Conservation (phyloP, 2,888 invertebrate genomes). For the Andrena praecox region DNA sequence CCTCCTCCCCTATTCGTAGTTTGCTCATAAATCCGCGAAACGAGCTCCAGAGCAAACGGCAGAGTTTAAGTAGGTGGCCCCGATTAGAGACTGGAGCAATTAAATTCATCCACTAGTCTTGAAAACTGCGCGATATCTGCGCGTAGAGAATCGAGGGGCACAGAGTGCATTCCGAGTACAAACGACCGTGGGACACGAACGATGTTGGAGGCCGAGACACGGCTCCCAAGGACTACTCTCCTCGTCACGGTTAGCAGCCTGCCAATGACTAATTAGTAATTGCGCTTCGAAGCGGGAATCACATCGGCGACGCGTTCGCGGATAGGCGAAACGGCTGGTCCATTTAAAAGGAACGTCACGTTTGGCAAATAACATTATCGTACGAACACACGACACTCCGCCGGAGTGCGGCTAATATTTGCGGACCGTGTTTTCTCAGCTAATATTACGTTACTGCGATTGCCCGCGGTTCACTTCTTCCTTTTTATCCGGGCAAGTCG, state of each 20-base stretch:
- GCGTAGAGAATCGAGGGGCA: too few species aligned
- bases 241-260: constrained; percentile 40
- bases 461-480: neutral
- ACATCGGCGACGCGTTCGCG: constrained; percentile 9
- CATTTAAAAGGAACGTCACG: constrained; percentile 28
- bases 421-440: constrained; percentile 1
- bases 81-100: too few species aligned
- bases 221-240: constrained; percentile 8
- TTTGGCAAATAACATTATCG: constrained; percentile 23
- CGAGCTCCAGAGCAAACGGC: too few species aligned
- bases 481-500: neutral
- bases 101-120: too few species aligned
- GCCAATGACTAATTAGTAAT: constrained; percentile 49
- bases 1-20: too few species aligned
- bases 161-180: too few species aligned
- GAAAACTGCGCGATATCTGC: too few species aligned
- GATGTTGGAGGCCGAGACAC: neutral
- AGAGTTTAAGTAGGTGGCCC: too few species aligned
- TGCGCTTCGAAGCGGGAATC: constrained; percentile 24
- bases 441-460: constrained; percentile 20
- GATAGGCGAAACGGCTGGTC: constrained; percentile 16
- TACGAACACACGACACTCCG: neutral
- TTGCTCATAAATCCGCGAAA: too few species aligned
- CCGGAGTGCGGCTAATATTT: constrained; percentile 27
- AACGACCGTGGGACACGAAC: constrained; percentile 7